Evolutionary conservation across 2,797 vertebrate species (phyloP), one percentile per base, ranked within the genome.

Genomic region (Hipposideros larvatus): DNA sequence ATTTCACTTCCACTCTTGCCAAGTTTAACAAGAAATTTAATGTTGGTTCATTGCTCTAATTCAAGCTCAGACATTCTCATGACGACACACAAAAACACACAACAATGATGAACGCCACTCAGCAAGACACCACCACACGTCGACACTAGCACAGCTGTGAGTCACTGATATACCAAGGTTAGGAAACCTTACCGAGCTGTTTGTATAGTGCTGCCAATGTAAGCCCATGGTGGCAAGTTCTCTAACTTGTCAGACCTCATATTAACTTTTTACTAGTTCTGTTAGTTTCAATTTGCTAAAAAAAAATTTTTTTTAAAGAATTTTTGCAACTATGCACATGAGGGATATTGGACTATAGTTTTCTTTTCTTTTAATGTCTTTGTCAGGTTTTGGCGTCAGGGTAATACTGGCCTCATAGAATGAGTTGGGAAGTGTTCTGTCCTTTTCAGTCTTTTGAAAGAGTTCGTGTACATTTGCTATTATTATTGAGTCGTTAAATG

Each of bases 401-500:
- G 22, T 90, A 79, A 73, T 73, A 63, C 5, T 37, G 13, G 41
- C 71, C 31, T 88, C 1, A 3, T 53, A 87, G n/a, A 66, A 77
- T 70, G 21, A 68, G 34, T 53, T 88, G 53, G 34, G 24, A 59
- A 70, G 37, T 83, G 83, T 61, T 82, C 34, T 46, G 4, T 88
- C 13, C 61, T 37, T 92, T 88, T 83, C 63, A 83, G 6, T 61
- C 68, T 88, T 83, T 83, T 77, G 71, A 22, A 70, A 70, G 61
- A 46, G 21, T 87, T 87, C 46, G 28, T 83, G 5, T 77, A 83
- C 77, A 88, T 77, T 87, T 61, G 48, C 48, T 75, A 51, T 46
- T 77, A 15, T 85, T 80, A 68, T 91, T 87, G 59, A 74, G 74
- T 91, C n/a, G 41, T 41, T 91, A 75, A 74, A 59, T 34, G 26